Percentiles rank a stretch among this genome's conserved stretches.
These are phyloP conservation scores for Crocodylus rhombifer DNA, from an alignment of 2,797 vertebrate genomes.

Conservation along the genomic window DNA sequence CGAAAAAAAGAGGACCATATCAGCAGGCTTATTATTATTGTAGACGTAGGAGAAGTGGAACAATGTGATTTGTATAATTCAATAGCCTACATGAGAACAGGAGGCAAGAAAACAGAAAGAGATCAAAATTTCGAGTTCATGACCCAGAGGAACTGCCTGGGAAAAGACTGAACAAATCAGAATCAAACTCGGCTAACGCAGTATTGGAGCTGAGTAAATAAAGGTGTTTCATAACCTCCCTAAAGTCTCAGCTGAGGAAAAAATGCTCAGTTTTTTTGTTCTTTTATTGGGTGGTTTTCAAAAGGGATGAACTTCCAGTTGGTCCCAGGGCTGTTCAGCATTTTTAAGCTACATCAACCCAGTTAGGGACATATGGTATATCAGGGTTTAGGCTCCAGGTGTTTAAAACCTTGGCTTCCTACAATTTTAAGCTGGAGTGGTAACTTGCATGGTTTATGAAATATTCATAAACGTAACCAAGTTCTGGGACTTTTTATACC, in stretches of 20 bases:
- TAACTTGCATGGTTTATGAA: rapidly evolving
- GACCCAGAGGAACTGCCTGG: not conserved
- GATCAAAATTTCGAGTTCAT: not conserved
- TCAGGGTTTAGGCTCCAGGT: not conserved
- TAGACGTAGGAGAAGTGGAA: not conserved
- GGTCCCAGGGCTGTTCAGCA: rapidly evolving
- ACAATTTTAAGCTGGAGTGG: rapidly evolving
- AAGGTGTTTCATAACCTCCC: not conserved
- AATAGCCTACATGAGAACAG: not conserved
- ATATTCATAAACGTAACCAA: not conserved
- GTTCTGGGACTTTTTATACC: no score
- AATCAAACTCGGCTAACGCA: not conserved
- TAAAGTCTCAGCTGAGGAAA: not conserved
- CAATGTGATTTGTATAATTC: rapidly evolving
- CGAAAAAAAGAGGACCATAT: not conserved
- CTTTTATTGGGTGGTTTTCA: not conserved
- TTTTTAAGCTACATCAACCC: not conserved
- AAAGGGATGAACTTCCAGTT: not conserved
- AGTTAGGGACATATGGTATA: rapidly evolving
- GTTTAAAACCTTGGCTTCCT: not conserved
- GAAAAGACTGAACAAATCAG: not conserved
- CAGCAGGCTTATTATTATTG: not conserved
- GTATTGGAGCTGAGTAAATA: not conserved
- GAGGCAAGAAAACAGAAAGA: not conserved
- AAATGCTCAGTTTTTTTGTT: not conserved